Conservation (phyloP, 2,888 invertebrate genomes). For the Cylindroiulus punctatus region DNA sequence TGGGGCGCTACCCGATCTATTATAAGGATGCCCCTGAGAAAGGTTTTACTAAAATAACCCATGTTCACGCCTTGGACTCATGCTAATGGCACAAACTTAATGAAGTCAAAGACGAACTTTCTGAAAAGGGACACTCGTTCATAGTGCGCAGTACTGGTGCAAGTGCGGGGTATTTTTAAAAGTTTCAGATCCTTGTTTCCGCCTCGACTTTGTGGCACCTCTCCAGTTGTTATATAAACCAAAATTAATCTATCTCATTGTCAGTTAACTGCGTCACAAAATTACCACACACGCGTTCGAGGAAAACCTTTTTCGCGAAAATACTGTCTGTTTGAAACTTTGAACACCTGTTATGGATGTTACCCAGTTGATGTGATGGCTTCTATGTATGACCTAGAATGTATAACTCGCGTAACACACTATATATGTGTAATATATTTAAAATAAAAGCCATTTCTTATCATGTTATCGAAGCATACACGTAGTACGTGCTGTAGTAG, state of each 20-base stretch:
- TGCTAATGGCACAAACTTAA: neutral
- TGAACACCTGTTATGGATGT: neutral
- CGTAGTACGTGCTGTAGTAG: too few species aligned
- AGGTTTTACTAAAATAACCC: neutral
- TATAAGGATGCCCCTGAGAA: neutral
- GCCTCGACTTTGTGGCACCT: neutral
- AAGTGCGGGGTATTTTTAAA: conserved; percentile 24
- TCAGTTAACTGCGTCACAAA: neutral
- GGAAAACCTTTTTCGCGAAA: neutral
- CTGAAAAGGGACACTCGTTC: neutral
- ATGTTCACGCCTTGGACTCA: neutral
- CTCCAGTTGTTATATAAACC: conserved; percentile 12
- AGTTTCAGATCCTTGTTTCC: neutral
- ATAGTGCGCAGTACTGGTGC: neutral
- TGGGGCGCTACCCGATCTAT: neutral
- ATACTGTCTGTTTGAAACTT: neutral
- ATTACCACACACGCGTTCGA: neutral
- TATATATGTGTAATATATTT: too few species aligned
- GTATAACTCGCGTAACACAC: too few species aligned
- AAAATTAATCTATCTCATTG: neutral
- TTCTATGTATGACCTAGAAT: too few species aligned
- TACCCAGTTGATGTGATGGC: neutral
- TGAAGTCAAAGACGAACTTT: neutral
- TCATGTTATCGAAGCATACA: too few species aligned
- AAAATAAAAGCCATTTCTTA: too few species aligned